Evolutionary conservation across 2,113 vertebrate species (phyloP), one percentile per base, ranked within the genome.

Genomic region (Columbina picui): DNA sequence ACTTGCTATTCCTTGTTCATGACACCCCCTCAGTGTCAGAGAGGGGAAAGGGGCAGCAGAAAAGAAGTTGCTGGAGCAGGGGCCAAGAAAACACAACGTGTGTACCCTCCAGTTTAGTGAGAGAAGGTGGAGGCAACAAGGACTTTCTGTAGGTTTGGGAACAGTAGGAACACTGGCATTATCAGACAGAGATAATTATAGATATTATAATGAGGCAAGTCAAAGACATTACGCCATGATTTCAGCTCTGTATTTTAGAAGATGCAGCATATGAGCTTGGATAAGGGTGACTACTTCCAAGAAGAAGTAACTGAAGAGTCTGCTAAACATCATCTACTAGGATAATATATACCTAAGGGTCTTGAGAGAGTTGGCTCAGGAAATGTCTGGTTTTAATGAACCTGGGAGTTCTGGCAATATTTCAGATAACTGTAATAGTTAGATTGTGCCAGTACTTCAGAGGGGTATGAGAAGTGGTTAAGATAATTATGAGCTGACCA

Each of bases 301-400:
- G 73, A 88, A 92, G 89, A 87, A 84, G 38, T 49, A 96, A 92
- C 47, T 0, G 0, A 93, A 63, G 80, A 53, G n/a, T 84, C 61
- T 90, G 80, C 75, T 94, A 89, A 88, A 81, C 29, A 65, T 81
- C 49, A 53, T 76, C 69, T 92, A 50, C 60, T 90, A 94, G 49
- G 88, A 82, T 61, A 90, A 79, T 55, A 78, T 65, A 75, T 57
- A 90, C 64, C 69, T 67, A 60, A 68, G 85, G 61, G 60, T 61
- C 59, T 71, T 90, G 39, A 87, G 86, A 93, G 53, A 26, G 22
- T 1, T 92, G 49, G n/a, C 64, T 76, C 32, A 65, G 80, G 56
- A 95, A 94, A 79, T 23, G 13, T 61, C 76, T 94, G 88, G 52
- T 71, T 92, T 94, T 87, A 95, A 82, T 79, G 57, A 94, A 75